Evolutionary conservation across 2,113 vertebrate species (phyloP).

Genomic region (Spilogale gracilis): DNA sequence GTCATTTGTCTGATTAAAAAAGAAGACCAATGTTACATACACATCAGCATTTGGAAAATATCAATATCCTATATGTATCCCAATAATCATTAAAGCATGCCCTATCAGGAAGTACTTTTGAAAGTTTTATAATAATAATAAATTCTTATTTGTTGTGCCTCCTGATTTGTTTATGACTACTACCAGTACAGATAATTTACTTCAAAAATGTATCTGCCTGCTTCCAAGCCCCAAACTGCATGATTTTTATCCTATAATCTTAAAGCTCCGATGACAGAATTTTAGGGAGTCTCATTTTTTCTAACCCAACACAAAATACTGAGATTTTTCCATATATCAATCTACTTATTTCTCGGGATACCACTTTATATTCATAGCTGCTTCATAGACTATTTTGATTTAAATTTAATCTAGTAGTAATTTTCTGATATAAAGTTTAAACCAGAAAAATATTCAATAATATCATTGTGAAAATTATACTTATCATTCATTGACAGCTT

Average conservation of each 20-base stretch:
- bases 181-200: neutral
- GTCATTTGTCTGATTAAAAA: neutral
- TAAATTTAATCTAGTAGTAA: slow-evolving; percentile 9
- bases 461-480: neutral
- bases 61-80: neutral
- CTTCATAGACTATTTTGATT: neutral
- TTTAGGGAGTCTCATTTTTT: neutral
- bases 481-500: neutral
- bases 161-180: neutral
- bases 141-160: neutral
- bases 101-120: neutral
- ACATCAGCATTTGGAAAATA: neutral
- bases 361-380: neutral
- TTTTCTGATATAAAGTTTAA: neutral
- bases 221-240: neutral
- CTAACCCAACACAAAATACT: neutral
- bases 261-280: neutral
- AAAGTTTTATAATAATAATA: neutral
- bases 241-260: slow-evolving; percentile 22
- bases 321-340: slow-evolving; percentile 28
- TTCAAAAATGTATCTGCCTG: neutral
- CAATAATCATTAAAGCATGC: neutral
- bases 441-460: neutral
- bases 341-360: neutral
- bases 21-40: neutral